Base-by-base conservation (phyloP, 2,113 vertebrate genomes). In the Otis tarda region DNA sequence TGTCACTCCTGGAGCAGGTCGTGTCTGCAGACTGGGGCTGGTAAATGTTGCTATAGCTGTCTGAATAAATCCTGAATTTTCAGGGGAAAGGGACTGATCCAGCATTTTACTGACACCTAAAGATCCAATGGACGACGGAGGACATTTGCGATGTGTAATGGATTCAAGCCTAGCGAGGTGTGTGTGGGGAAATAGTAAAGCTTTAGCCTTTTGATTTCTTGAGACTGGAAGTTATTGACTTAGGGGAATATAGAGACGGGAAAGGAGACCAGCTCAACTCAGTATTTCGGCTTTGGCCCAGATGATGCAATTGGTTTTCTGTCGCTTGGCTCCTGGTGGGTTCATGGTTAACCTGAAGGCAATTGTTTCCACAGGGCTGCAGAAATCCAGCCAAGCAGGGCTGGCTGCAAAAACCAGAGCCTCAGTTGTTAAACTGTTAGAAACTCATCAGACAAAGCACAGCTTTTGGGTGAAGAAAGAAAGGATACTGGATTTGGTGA, bases 1-100 rank as follows among this genome's bases (percentile, higher is more conserved):
- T 97, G 97, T 98, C 98, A 97, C 59, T 95, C 77, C 24, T 39
- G 81, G 57, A 82, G 80, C 89, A 97, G 86, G 83, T 83, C 92
- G 74, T 88, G 67, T 94, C 94, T 95, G 67, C 89, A 90, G 94
- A 87, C 49, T 79, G 81, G 76, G 77, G 63, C 18, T 95, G 83
- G 53, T 65, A 90, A 92, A 93, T 79, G 45, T 86, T 84, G 30
- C 73, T 73, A n/a, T 56, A 91, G 53, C 80, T 87, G 84, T 86
- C 79, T 82, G 70, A 84, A 90, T 90, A 93, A 94, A 82, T 43
- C 37, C 30, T 83, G 73, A 75, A n/a, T 87, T 97, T 94, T 92
- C 71, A 50, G 47, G 39, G 22, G 4, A 87, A 85, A 68, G 23
- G 25, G 31, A 41, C 23, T 0, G 1, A 87, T 68, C 13, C 20